Evolutionary conservation across 2,113 vertebrate species (phyloP).

Genomic region (Hepsetus odoe): DNA sequence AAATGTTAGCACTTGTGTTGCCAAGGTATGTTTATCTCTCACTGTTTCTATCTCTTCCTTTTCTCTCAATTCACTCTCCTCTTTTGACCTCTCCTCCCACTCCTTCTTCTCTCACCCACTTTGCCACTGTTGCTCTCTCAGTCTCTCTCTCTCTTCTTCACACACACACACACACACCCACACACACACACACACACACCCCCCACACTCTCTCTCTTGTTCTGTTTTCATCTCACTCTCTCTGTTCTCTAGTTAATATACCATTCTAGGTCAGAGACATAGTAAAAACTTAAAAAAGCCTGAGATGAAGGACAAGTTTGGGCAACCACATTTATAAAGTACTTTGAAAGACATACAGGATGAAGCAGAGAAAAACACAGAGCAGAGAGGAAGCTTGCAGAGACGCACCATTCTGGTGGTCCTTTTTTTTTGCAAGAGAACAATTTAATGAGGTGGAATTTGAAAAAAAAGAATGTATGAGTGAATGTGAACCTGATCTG

Average conservation of each 20-base stretch:
- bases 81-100: background rate
- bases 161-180: too few relatives aligned
- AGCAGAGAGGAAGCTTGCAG: background rate
- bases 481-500: conserved; percentile 60
- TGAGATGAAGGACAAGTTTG: conserved; percentile 62
- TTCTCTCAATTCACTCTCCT: background rate
- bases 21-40: too few relatives aligned
- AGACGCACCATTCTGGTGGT: conserved; percentile 31
- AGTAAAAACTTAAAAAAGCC: conserved; percentile 57
- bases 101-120: background rate
- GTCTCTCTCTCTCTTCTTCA: background rate
- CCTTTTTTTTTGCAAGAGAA: conserved; percentile 60
- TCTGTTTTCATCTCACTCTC: too few relatives aligned
- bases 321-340: conserved; percentile 54
- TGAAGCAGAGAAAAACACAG: conserved; percentile 60
- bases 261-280: conserved; percentile 50
- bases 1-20: too few relatives aligned
- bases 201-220: background rate
- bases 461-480: conserved; percentile 46
- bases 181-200: too few relatives aligned
- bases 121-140: background rate
- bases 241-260: conserved; percentile 35
- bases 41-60: background rate
- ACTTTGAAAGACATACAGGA: conserved; percentile 62
- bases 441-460: conserved; percentile 75